Percentiles rank a stretch among this genome's conserved stretches.
These are phyloP conservation scores for Cherax quadricarinatus DNA, from an alignment of 1,140 invertebrate genomes.

Conservation along the genomic window DNA sequence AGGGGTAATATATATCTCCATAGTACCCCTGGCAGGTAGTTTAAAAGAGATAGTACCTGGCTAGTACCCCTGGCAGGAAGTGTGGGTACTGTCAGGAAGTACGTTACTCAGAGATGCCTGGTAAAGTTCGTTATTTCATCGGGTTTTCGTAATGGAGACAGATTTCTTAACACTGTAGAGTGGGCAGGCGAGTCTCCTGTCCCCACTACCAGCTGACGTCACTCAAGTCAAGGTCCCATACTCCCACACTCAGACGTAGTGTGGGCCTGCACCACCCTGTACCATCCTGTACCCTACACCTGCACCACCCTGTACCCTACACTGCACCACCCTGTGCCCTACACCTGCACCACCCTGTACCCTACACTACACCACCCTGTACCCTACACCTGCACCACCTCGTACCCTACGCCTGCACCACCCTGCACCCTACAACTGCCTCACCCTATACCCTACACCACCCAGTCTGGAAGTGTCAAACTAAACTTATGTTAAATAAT, in stretches of 20 bases:
- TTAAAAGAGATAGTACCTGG: no score
- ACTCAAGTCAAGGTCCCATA: background rate
- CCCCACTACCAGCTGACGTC: no score
- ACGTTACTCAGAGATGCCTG: background rate
- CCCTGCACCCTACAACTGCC: background rate
- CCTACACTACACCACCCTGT: background rate
- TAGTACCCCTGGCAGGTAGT: no score
- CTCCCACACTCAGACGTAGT: background rate
- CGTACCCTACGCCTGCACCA: no score
- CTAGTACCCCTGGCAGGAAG: background rate
- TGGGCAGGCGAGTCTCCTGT: no score
- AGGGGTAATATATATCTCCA: no score
- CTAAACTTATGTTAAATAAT: no score
- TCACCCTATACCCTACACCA: background rate
- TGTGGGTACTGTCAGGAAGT: background rate
- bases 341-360: background rate
- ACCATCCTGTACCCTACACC: background rate
- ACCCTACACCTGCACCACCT: background rate
- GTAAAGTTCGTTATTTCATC: background rate
- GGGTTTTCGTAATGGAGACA: background rate
- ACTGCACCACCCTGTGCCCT: background rate
- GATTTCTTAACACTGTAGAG: background rate
- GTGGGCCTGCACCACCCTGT: background rate
- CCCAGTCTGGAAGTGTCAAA: background rate
- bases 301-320: background rate